These are phyloP conservation scores for Jaculus jaculus DNA, from an alignment of 2,113 vertebrate genomes.

Conservation along the genomic window DNA sequence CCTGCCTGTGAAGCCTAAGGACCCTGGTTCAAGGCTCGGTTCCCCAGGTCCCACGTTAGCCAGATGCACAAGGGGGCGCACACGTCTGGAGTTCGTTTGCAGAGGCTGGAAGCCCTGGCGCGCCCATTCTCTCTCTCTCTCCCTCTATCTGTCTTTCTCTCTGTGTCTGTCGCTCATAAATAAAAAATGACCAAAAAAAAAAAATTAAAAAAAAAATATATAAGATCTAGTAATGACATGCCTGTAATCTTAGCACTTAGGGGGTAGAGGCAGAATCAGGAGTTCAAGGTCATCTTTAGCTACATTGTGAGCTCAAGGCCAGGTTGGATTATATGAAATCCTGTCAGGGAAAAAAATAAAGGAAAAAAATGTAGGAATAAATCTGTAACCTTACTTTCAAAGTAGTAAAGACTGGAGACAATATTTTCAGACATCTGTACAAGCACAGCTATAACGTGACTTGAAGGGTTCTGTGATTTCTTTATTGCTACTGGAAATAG, in stretches of 20 bases:
- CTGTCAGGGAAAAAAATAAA: not conserved
- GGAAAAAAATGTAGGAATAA: not conserved
- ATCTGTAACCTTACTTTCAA: not conserved
- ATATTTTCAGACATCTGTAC: not conserved
- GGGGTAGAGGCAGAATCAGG: not conserved
- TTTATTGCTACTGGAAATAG: not conserved
- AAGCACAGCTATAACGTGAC: not conserved
- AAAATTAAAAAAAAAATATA: too few species aligned
- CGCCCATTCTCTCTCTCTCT: too few species aligned
- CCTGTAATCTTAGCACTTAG: not conserved
- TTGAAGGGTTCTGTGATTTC: not conserved
- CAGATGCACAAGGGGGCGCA: too few species aligned
- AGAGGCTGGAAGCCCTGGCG: too few species aligned
- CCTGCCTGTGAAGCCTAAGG: too few species aligned
- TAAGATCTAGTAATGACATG: not conserved
- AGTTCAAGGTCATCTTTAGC: not conserved
- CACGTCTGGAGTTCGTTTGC: too few species aligned
- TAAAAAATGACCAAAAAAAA: too few species aligned
- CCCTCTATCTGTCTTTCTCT: too few species aligned
- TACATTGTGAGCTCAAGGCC: not conserved
- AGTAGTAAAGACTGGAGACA: not conserved
- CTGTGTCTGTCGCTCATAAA: too few species aligned
- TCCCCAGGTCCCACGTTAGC: too few species aligned
- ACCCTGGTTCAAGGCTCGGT: too few species aligned
- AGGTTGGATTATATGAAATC: not conserved